Conservation (phyloP, 2,888 invertebrate genomes). For the Conistra vaccinii region DNA sequence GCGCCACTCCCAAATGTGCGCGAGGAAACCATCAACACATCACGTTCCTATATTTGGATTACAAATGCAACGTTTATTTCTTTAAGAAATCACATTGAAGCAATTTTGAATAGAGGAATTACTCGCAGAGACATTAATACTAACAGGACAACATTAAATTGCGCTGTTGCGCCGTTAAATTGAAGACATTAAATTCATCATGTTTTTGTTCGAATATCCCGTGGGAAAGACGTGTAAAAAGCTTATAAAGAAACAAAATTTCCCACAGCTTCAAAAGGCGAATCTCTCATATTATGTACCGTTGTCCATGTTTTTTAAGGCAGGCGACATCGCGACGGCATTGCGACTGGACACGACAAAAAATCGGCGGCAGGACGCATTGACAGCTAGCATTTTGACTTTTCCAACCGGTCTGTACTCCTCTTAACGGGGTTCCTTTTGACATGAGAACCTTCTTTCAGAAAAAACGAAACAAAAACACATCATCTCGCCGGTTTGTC, state of each 20-base stretch:
- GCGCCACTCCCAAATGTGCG: too few species aligned
- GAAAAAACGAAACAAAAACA: too few species aligned
- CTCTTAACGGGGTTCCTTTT: conserved; percentile 16
- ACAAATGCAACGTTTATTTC: background rate
- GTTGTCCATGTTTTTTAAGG: conserved; percentile 58
- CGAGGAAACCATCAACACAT: too few species aligned
- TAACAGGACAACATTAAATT: background rate
- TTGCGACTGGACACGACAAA: conserved; percentile 70
- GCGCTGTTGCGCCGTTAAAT: background rate
- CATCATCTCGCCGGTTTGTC: background rate
- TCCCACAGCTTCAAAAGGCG: conserved; percentile 12
- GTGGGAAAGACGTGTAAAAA: background rate
- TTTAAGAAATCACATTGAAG: background rate
- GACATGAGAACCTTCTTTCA: background rate
- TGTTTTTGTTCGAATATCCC: background rate
- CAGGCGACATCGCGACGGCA: conserved; percentile 68
- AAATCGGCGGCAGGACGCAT: conserved; percentile 64
- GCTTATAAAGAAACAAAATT: background rate
- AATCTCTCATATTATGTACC: conserved; percentile 43
- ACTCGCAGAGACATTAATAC: background rate
- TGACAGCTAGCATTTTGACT: conserved; percentile 73
- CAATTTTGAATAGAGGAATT: background rate
- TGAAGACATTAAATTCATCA: too few species aligned
- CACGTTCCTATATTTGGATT: background rate
- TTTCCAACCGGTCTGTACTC: conserved; percentile 65